phyloP scores from a whole-genome alignment of 2,113 vertebrate genomes.

The Microtus oregoni region DNA sequence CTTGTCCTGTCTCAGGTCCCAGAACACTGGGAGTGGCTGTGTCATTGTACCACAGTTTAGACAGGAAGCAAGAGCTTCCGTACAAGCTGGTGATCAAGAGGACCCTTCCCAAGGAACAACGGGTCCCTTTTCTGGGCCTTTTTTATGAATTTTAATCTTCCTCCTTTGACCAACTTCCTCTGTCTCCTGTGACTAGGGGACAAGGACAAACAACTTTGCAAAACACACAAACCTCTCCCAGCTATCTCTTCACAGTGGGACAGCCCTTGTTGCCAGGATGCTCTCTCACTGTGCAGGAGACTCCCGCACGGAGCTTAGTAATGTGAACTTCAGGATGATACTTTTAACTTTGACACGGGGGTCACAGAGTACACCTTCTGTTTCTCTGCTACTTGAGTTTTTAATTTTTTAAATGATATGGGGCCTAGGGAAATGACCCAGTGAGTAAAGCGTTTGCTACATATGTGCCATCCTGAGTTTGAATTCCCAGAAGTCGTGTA shows the following conservation, averaged over 20 bases:
- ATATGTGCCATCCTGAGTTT: neutral
- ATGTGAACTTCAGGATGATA: neutral
- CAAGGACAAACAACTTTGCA: constrained; percentile 26
- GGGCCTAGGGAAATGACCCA: neutral
- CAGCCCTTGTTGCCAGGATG: fast-evolving
- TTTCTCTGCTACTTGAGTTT: neutral
- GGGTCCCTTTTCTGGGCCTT: constrained; percentile 60
- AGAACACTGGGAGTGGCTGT: constrained; percentile 46
- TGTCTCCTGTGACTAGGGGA: constrained; percentile 40
- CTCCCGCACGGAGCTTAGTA: fast-evolving
- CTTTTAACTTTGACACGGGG: neutral
- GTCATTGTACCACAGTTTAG: constrained; percentile 20
- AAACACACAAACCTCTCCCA: neutral
- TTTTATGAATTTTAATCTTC: constrained; percentile 75
- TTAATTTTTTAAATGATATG: neutral
- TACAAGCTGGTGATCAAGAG: constrained; percentile 45
- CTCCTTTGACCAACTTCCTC: constrained; percentile 74
- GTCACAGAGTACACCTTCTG: neutral
- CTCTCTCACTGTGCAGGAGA: neutral
- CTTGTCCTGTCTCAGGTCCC: neutral
- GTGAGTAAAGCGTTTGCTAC: neutral
- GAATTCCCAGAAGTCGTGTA: neutral
- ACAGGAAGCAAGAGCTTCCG: constrained; percentile 72
- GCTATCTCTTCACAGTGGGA: neutral
- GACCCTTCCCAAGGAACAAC: constrained; percentile 65